Evolutionary conservation across 2,797 vertebrate genomes (phyloP).

Genomic region (Sandelia bainsii): DNA sequence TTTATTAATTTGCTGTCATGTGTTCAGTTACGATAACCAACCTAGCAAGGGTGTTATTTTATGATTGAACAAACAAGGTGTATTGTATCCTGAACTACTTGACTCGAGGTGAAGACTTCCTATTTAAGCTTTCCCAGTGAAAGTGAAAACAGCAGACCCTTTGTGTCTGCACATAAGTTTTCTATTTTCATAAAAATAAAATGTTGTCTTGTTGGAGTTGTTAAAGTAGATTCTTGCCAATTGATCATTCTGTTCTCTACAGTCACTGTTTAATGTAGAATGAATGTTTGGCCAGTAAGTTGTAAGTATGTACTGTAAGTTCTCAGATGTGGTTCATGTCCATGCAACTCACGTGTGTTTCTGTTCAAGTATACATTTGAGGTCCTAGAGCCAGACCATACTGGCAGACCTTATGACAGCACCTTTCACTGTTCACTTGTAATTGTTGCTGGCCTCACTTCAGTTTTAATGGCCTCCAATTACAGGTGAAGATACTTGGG

Average conservation of each 20-base stretch:
- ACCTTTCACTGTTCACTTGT: conserved; percentile 31
- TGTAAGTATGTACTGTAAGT: not conserved
- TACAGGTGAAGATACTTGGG: conserved; percentile 49
- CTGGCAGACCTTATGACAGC: conserved; percentile 6
- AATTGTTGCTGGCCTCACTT: conserved; percentile 28
- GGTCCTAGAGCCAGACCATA: conserved; percentile 13
- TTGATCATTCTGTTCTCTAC: not conserved
- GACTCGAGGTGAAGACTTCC: no score
- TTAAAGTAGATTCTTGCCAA: not conserved
- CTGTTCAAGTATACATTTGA: conserved; percentile 15
- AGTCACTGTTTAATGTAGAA: not conserved
- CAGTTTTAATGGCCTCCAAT: conserved; percentile 53
- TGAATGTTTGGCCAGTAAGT: not conserved
- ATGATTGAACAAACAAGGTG: no score
- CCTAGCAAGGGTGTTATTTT: no score
- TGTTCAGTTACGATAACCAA: no score
- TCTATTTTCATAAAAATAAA: no score
- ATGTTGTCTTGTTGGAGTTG: no score
- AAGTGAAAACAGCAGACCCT: no score
- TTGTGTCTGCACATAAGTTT: no score
- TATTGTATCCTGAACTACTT: no score
- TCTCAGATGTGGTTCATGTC: not conserved
- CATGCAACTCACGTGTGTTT: not conserved
- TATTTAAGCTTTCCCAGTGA: no score
- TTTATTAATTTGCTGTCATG: no score